A percentile compares a stretch with the other conserved stretches of the same genome.
phyloP scores from a whole-genome alignment of 2,888 invertebrate species.

The Orchesellides sinensis region DNA sequence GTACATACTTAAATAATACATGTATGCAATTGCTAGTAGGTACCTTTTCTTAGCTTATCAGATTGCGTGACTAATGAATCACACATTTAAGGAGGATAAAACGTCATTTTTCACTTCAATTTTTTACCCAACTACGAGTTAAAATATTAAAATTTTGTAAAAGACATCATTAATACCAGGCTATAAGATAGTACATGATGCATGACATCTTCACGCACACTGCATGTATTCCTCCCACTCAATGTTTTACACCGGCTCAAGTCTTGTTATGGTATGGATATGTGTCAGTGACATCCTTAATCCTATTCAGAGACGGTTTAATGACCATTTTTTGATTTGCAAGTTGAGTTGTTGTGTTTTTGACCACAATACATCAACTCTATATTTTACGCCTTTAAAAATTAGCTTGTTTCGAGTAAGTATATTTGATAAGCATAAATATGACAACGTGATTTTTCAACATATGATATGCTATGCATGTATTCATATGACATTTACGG shows the following conservation, averaged over 20 bases:
- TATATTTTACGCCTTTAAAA: constrained; percentile 34
- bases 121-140: constrained; percentile 34
- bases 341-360: constrained; percentile 6
- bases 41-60: constrained; percentile 46
- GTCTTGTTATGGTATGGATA: constrained; percentile 28
- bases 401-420: not conserved
- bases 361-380: constrained; percentile 7
- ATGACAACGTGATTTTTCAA: not conserved
- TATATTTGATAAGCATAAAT: constrained; percentile 4
- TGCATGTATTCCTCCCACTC: constrained; percentile 40
- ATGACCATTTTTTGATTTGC: constrained; percentile 43
- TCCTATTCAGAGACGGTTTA: constrained; percentile 30
- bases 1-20: too few species aligned
- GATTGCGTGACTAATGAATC: constrained; percentile 66
- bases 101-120: constrained; percentile 62
- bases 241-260: constrained; percentile 36
- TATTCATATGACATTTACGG: too few species aligned
- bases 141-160: constrained; percentile 34
- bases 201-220: constrained; percentile 14
- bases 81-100: constrained; percentile 64
- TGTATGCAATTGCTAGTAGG: too few species aligned
- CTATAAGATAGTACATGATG: constrained; percentile 27
- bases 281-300: constrained; percentile 60
- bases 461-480: too few species aligned
- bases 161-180: not conserved